A percentile compares a stretch with the other conserved stretches of the same genome.
Conservation (phyloP, 2,797 vertebrate genomes). For the Echiichthys vipera region DNA sequence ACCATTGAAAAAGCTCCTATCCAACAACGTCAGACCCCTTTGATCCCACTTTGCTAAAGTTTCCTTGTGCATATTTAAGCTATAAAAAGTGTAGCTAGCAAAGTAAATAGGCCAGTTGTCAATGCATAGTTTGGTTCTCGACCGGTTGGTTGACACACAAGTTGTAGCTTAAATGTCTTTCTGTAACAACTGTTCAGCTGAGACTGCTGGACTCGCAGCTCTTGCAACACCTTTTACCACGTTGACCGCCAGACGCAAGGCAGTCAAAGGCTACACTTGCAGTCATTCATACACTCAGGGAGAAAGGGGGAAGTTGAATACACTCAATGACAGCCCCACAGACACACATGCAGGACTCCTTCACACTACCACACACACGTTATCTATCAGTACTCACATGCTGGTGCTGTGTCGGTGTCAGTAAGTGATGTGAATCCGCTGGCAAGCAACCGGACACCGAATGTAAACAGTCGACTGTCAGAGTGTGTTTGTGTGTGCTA, state of each 20-base stretch:
- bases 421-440: constrained; percentile 58
- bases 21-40: not conserved
- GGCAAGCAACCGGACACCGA: constrained; percentile 70
- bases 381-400: constrained; percentile 76
- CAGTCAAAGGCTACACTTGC: not conserved
- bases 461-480: constrained; percentile 60
- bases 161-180: not conserved
- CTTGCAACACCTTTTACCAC: constrained; percentile 17
- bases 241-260: constrained; percentile 15
- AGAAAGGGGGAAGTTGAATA: not conserved
- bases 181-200: constrained; percentile 8
- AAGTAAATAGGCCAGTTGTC: not conserved
- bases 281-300: not conserved
- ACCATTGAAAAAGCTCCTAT: not conserved
- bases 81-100: not conserved
- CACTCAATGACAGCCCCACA: constrained; percentile 27
- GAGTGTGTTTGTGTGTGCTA: constrained; percentile 44
- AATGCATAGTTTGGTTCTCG: not conserved
- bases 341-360: constrained; percentile 1
- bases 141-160: not conserved
- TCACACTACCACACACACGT: not conserved
- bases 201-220: not conserved
- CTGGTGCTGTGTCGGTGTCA: constrained; percentile 46
- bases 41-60: not conserved
- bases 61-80: not conserved